phyloP scores from a whole-genome alignment of 1,140 invertebrate species.

The Cotesia chilonis region DNA sequence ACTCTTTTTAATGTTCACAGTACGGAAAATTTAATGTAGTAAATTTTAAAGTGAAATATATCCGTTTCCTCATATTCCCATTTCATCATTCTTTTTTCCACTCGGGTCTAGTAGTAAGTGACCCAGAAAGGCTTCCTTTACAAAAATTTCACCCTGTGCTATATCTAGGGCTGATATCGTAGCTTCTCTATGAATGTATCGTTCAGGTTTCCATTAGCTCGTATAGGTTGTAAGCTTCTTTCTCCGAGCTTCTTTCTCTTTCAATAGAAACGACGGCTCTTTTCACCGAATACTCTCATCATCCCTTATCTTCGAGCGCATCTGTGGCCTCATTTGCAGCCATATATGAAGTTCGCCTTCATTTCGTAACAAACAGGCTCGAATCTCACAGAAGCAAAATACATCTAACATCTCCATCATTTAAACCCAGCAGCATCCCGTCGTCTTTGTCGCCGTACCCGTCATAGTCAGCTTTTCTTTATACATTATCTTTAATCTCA shows the following conservation, averaged over 20 bases:
- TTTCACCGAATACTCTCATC: slow-evolving; percentile 58
- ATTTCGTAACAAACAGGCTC: slow-evolving; percentile 4
- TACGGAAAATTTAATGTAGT: too few species aligned
- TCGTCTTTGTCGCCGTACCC: neutral
- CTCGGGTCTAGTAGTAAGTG: neutral
- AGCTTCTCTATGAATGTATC: neutral
- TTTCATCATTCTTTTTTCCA: neutral
- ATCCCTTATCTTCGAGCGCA: slow-evolving; percentile 53
- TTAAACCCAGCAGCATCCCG: neutral
- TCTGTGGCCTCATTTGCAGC: slow-evolving; percentile 58
- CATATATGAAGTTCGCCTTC: slow-evolving; percentile 46
- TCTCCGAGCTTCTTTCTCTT: slow-evolving; percentile 36
- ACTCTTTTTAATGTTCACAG: too few species aligned
- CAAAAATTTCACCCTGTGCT: neutral
- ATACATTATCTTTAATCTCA: slow-evolving; percentile 31
- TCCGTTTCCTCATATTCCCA: too few species aligned
- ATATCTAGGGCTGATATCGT: neutral
- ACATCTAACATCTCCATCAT: neutral
- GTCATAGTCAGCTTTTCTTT: neutral
- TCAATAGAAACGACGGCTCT: slow-evolving; percentile 51
- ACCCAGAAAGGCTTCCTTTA: slow-evolving; percentile 13
- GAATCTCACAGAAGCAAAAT: neutral
- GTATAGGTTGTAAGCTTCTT: slow-evolving; percentile 19
- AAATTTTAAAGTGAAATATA: slow-evolving; percentile 4
- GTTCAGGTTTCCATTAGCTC: slow-evolving; percentile 9